Evolutionary conservation across 1,140 invertebrate genomes (phyloP), one percentile per base, ranked within the genome.

Genomic region (Magallana gigas): DNA sequence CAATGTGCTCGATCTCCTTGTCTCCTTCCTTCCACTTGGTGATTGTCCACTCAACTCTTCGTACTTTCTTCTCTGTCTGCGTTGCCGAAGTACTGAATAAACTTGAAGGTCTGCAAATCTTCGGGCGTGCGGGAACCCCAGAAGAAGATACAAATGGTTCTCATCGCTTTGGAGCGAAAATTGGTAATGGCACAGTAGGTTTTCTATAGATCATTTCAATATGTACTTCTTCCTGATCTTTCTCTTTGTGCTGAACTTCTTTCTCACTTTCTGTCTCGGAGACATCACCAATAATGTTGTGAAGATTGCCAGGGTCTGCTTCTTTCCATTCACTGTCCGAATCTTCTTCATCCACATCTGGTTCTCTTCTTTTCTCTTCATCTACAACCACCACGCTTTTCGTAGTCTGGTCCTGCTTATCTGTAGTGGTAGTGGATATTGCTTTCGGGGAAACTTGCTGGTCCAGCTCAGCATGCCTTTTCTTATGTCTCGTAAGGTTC

Each of bases 221-320:
- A 62, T 62, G 60, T n/a, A 62, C 12, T 5, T 62, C n/a, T 62
- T 62, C 11, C 2, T 62, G 8, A 9, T 9, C 60, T 62, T 62
- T n/a, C n/a, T 62, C 8, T 11, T 62, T n/a, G n/a, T 9, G 8
- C n/a, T 62, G 8, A 62, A 16, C 60, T 62, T 62, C 60, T 62
- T 12, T 62, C n/a, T 62, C 60, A 11, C 60, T 62, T n/a, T 62
- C 60, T 62, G 60, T 62, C 60, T 62, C 60, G 60, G 60, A 62
- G n/a, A 62, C 60, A n/a, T 62, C 60, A 62, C 60, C 14, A 62
- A 12, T 62, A 5, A 62, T 62, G 16, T 8, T 60, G 59, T 62
- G 11, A 9, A 62, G 60, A 62, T 62, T 11, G n/a, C 60, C 60
- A 12, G 11, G 60, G 60, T 62, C 60, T 62, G 60, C 60, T 62